A percentile compares a stretch with the other conserved stretches of the same genome.
Evolutionary conservation across 2,797 vertebrate genomes (phyloP).

Genomic region (Bufotes viridis): DNA sequence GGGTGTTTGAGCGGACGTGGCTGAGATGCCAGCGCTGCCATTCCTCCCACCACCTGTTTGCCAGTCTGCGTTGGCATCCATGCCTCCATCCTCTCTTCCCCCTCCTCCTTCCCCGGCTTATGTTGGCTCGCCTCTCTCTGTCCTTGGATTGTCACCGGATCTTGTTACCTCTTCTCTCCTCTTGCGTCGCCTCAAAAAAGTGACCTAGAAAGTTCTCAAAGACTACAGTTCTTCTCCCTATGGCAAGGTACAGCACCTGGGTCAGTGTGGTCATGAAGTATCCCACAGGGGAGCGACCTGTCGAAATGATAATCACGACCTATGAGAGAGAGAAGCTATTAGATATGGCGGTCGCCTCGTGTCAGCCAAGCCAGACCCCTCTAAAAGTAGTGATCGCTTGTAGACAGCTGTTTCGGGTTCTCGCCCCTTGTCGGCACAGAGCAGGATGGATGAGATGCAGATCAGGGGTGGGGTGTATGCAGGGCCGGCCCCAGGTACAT

Average conservation of each 20-base stretch:
- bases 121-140: conserved; percentile 46
- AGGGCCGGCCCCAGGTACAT: too few relatives aligned
- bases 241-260: neutral
- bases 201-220: conserved; percentile 33
- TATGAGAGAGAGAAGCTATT: too few relatives aligned
- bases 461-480: too few relatives aligned
- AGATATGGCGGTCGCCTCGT: too few relatives aligned
- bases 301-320: too few relatives aligned
- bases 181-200: conserved; percentile 13
- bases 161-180: conserved; percentile 17
- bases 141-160: conserved; percentile 45
- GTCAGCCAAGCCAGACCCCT: too few relatives aligned
- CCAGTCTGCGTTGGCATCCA: conserved; percentile 30
- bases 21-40: conserved; percentile 6
- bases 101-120: conserved; percentile 10
- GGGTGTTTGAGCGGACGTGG: conserved; percentile 27
- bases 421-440: too few relatives aligned
- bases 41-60: conserved; percentile 43
- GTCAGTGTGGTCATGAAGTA: too few relatives aligned
- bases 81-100: neutral
- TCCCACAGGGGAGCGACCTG: too few relatives aligned
- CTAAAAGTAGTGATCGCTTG: too few relatives aligned
- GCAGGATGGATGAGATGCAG: too few relatives aligned
- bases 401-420: too few relatives aligned
- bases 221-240: neutral